A percentile compares a stretch with the other conserved stretches of the same genome.
Conservation (phyloP, 1,140 invertebrate genomes). For the Drosophila tani region DNA sequence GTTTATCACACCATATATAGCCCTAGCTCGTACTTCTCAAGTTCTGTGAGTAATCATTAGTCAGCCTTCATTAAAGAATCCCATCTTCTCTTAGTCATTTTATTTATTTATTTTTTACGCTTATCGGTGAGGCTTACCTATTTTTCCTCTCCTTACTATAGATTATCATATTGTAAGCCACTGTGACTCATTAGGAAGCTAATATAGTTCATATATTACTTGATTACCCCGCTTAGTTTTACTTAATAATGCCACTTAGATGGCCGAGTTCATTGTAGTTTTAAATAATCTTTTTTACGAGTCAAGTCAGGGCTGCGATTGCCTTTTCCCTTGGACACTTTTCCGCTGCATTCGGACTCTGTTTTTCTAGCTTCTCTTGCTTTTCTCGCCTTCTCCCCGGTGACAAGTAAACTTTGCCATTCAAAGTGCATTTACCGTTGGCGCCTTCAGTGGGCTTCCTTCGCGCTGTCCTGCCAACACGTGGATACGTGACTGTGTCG, state of each 20-base stretch:
- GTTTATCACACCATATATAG: background rate
- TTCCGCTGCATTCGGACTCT: conserved; percentile 7
- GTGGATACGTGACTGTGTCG: conserved; percentile 56
- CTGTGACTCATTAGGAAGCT: background rate
- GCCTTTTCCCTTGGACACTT: conserved; percentile 11
- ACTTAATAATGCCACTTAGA: background rate
- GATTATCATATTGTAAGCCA: too few relatives aligned
- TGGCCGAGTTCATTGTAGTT: background rate
- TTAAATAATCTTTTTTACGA: conserved; percentile 11
- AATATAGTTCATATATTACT: background rate
- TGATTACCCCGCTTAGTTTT: background rate
- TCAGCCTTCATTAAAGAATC: background rate
- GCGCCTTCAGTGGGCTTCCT: conserved; percentile 12
- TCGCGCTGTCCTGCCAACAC: conserved; percentile 40
- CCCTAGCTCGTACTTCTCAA: background rate
- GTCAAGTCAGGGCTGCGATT: conserved; percentile 17
- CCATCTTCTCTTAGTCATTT: background rate
- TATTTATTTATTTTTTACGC: background rate
- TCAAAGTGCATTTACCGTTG: conserved; percentile 53
- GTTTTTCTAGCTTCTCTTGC: background rate
- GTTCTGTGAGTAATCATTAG: background rate
- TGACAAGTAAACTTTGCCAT: conserved; percentile 41
- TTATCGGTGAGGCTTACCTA: background rate
- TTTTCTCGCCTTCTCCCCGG: conserved; percentile 20
- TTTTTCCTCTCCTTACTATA: background rate